Percentiles rank a stretch among this genome's conserved stretches.
Evolutionary conservation across 2,888 invertebrate genomes (phyloP).

Genomic region (Perdita meconis): DNA sequence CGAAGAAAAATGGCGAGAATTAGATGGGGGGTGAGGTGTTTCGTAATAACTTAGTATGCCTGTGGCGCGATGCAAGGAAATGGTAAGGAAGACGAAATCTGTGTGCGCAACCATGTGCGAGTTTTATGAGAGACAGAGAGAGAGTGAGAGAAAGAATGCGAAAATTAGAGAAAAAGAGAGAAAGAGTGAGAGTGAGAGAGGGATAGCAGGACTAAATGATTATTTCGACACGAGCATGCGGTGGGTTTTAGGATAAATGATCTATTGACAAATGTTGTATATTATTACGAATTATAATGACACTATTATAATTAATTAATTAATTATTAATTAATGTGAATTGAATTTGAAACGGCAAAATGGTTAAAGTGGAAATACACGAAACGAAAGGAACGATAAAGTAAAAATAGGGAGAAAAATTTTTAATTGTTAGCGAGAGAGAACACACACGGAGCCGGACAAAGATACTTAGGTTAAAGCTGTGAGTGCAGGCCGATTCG

Average conservation of each 20-base stretch:
- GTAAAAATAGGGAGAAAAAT: constrained; percentile 56
- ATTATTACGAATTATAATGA: constrained; percentile 84
- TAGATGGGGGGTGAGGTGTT: constrained; percentile 41
- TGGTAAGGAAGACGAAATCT: constrained; percentile 3
- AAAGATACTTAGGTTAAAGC: constrained; percentile 36
- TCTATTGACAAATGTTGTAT: constrained; percentile 84
- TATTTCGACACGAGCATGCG: constrained; percentile 76
- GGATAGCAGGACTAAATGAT: constrained; percentile 51
- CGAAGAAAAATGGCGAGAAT: constrained; percentile 35
- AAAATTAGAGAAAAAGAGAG: constrained; percentile 5
- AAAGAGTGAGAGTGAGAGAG: constrained; percentile 18
- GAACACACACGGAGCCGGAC: constrained; percentile 55
- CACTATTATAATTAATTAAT: constrained; percentile 84
- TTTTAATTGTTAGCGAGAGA: constrained; percentile 81
- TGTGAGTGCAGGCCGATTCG: constrained; percentile 26
- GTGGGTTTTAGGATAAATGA: constrained; percentile 84
- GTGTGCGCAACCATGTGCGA: constrained; percentile 24
- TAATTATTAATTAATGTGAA: constrained; percentile 82
- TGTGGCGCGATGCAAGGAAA: constrained; percentile 27
- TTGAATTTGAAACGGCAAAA: constrained; percentile 80
- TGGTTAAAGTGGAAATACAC: constrained; percentile 68
- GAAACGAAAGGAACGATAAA: constrained; percentile 46
- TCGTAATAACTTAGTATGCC: constrained; percentile 40
- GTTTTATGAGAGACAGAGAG: constrained; percentile 8
- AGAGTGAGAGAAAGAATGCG: constrained; percentile 25